phyloP scores from a whole-genome alignment of 2,888 invertebrate genomes.

The Agrilus cyanescens region DNA sequence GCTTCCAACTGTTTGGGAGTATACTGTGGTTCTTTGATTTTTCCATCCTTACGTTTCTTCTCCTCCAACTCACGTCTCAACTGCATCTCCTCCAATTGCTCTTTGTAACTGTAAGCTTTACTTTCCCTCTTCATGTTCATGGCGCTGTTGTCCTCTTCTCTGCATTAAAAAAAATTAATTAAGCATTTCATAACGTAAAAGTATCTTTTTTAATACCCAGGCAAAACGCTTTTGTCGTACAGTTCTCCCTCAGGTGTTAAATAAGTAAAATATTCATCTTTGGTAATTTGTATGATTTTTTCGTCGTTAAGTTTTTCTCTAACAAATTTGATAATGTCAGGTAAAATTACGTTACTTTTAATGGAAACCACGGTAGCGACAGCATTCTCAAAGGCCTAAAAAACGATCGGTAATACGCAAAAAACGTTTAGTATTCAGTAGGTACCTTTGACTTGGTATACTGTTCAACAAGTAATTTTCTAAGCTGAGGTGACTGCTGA shows the following conservation, averaged over 20 bases:
- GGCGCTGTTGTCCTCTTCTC: conserved; percentile 39
- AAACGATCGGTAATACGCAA: conserved; percentile 4
- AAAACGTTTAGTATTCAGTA: conserved; percentile 7
- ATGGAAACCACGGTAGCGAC: conserved; percentile 55
- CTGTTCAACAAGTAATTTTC: conserved; percentile 49
- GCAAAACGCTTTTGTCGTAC: conserved; percentile 76
- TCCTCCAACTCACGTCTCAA: conserved; percentile 86
- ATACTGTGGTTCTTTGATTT: conserved; percentile 57
- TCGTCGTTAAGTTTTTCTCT: conserved; percentile 49
- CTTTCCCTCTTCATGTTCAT: conserved; percentile 90
- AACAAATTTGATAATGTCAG: conserved; percentile 50
- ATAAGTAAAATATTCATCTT: conserved; percentile 70
- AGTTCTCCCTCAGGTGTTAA: conserved; percentile 81
- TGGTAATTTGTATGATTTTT: conserved; percentile 57
- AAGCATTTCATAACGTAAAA: background rate
- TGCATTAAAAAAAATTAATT: conserved; percentile 14
- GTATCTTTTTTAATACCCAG: conserved; percentile 34
- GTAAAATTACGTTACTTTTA: conserved; percentile 53
- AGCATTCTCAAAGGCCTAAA: conserved; percentile 54
- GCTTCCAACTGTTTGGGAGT: conserved; percentile 89
- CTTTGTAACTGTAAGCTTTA: conserved; percentile 92
- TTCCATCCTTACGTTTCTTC: conserved; percentile 65
- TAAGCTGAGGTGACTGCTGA: conserved; percentile 44
- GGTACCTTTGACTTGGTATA: conserved; percentile 26
- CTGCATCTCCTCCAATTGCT: conserved; percentile 90